Percentiles rank a stretch among this genome's conserved stretches.
These are phyloP conservation scores for Poecile atricapillus DNA, from an alignment of 2,113 vertebrate genomes.

Conservation along the genomic window DNA sequence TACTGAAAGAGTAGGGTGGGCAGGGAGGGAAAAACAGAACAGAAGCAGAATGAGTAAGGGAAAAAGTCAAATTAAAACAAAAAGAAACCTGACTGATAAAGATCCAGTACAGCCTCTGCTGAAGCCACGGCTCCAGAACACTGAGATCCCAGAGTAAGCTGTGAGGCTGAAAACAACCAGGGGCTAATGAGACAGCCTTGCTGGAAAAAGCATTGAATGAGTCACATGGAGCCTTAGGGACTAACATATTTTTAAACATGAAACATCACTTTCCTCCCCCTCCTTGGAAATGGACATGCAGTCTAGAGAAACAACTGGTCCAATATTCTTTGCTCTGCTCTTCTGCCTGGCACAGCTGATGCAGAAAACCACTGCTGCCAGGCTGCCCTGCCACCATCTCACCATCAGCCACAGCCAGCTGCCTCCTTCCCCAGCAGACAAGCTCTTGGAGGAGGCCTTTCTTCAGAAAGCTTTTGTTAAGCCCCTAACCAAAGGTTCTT, in stretches of 20 bases:
- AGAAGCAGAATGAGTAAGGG: not conserved
- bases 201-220: slow-evolving; percentile 7
- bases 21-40: not conserved
- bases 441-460: not conserved
- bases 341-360: not conserved
- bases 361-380: not conserved
- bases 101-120: not conserved
- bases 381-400: not conserved
- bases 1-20: slow-evolving; percentile 13
- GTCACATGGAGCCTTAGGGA: not conserved
- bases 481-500: not conserved
- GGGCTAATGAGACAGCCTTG: not conserved
- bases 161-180: not conserved
- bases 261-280: not conserved
- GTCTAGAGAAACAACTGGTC: not conserved
- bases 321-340: not conserved
- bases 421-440: not conserved
- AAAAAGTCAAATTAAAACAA: not conserved
- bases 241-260: slow-evolving; percentile 18
- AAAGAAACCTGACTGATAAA: not conserved
- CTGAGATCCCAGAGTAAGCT: not conserved
- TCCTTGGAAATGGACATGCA: not conserved
- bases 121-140: not conserved
- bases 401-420: not conserved
- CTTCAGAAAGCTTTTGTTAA: not conserved